phyloP scores from a whole-genome alignment of 2,113 vertebrate species.

The Channa argus region DNA sequence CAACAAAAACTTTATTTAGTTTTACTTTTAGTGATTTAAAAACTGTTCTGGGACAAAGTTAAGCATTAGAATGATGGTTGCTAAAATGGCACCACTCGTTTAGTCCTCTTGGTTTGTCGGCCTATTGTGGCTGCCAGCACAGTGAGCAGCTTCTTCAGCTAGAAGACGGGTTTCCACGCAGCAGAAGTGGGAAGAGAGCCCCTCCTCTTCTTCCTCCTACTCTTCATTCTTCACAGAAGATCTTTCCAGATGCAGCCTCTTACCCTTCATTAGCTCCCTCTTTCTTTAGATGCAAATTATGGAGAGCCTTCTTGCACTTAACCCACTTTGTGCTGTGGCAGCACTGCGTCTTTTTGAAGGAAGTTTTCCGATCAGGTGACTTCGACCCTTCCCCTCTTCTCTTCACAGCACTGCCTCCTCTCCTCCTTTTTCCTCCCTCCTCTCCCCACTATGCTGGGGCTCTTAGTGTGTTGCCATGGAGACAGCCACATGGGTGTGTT shows the following conservation, averaged over 20 bases:
- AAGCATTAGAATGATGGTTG: neutral
- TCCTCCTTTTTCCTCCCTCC: neutral
- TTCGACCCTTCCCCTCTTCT: conserved; percentile 53
- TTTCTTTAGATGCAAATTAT: conserved; percentile 66
- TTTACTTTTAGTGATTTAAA: neutral
- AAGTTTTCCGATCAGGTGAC: conserved; percentile 52
- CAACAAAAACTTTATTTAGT: neutral
- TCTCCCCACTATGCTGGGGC: conserved; percentile 54
- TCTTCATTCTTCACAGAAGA: conserved; percentile 65
- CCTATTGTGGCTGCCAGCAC: conserved; percentile 36
- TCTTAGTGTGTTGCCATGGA: conserved; percentile 86
- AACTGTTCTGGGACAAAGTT: neutral
- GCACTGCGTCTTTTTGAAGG: conserved; percentile 53
- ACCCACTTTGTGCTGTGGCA: conserved; percentile 45
- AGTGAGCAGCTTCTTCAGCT: conserved; percentile 57
- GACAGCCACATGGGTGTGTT: conserved; percentile 98
- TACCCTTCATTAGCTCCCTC: conserved; percentile 59
- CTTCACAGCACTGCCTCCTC: conserved; percentile 80
- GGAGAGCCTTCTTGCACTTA: conserved; percentile 47
- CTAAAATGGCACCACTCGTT: neutral
- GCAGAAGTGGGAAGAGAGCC: conserved; percentile 36
- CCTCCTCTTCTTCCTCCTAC: conserved; percentile 6
- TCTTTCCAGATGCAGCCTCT: conserved; percentile 67
- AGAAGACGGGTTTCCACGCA: conserved; percentile 55
- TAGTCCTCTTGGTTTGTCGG: conserved; percentile 60